Evolutionary conservation across 2,113 vertebrate species (phyloP).

Genomic region (Sigmodon hispidus): DNA sequence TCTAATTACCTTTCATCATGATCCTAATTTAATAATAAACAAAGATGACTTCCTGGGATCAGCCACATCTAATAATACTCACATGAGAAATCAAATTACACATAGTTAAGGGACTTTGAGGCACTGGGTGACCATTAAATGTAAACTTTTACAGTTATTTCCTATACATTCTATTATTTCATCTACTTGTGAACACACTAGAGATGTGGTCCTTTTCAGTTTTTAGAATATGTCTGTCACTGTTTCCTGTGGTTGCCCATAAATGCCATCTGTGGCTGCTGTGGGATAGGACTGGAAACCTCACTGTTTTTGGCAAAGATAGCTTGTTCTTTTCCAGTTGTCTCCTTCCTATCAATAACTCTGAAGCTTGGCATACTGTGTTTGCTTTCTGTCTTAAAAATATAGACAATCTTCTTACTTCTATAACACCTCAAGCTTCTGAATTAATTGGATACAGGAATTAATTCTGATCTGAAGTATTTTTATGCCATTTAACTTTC

Average conservation of each 20-base stretch:
- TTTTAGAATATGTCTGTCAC: constrained; percentile 34
- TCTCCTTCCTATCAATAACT: not conserved
- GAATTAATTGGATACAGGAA: constrained; percentile 32
- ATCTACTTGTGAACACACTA: not conserved
- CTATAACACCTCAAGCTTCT: not conserved
- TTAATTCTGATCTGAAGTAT: not conserved
- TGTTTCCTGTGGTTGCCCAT: constrained; percentile 25
- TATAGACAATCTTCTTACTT: not conserved
- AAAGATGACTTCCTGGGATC: not conserved
- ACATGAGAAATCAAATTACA: not conserved
- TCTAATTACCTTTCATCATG: not conserved
- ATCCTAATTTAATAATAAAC: not conserved
- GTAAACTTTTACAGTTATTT: not conserved
- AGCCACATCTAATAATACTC: not conserved
- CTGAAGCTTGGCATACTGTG: not conserved
- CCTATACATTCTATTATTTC: not conserved
- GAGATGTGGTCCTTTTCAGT: not conserved
- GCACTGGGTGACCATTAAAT: not conserved
- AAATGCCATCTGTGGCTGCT: constrained; percentile 38
- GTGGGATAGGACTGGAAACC: constrained; percentile 11
- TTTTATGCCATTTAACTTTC: not conserved
- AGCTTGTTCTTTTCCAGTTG: not conserved
- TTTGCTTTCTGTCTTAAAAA: constrained; percentile 24
- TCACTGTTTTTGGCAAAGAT: constrained; percentile 24
- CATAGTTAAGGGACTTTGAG: not conserved